Conservation (phyloP, 2,797 vertebrate genomes). For the Chelmon rostratus region DNA sequence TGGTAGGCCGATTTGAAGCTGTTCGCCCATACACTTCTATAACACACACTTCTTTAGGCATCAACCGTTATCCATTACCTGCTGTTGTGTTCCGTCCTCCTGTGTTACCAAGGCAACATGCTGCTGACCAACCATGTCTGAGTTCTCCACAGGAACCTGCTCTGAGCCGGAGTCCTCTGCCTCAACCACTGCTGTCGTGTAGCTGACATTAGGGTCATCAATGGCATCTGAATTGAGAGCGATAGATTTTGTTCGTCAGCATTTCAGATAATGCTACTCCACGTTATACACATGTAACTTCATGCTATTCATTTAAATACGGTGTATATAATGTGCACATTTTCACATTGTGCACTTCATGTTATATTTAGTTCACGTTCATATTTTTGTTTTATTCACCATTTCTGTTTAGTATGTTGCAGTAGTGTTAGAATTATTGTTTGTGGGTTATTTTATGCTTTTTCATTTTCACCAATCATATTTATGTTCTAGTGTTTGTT, state of each 20-base stretch:
- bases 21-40: no score
- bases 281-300: not conserved
- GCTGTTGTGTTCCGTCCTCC: constrained; percentile 97
- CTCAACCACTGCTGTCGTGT: constrained; percentile 91
- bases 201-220: constrained; percentile 93
- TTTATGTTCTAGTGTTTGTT: no score
- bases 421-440: no score
- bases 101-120: constrained; percentile 96
- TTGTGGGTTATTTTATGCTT: no score
- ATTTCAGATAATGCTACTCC: not conserved
- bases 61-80: constrained; percentile 79
- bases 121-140: constrained; percentile 89
- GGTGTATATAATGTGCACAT: not conserved
- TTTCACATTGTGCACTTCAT: not conserved
- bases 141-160: constrained; percentile 89
- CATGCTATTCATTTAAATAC: not conserved
- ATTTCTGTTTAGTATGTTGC: no score
- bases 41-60: no score
- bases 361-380: no score
- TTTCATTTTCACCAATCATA: no score
- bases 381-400: no score
- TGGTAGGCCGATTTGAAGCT: no score
- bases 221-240: constrained; percentile 86
- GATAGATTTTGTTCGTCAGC: not conserved
- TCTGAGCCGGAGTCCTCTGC: constrained; percentile 93